Evolutionary conservation across 1,140 invertebrate species (phyloP).

Genomic region (Medauroidea extradentata): DNA sequence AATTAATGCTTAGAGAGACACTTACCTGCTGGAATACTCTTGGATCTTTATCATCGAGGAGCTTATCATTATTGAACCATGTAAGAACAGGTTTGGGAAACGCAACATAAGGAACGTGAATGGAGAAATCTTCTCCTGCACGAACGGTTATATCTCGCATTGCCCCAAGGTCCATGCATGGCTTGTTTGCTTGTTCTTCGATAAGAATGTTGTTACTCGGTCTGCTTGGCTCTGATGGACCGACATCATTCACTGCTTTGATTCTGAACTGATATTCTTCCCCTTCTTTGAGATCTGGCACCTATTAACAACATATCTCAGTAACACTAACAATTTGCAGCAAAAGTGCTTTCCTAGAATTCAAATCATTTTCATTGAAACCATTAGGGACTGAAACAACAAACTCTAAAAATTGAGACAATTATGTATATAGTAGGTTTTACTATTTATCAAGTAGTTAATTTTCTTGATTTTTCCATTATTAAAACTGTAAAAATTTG

Average conservation of each 20-base stretch:
- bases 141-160: slow-evolving; percentile 94
- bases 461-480: too few relatives aligned
- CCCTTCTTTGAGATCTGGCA: slow-evolving; percentile 86
- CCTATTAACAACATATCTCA: slow-evolving; percentile 27
- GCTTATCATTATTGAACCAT: slow-evolving; percentile 85
- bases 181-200: slow-evolving; percentile 95
- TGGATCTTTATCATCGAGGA: slow-evolving; percentile 66
- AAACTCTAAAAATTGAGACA: too few relatives aligned
- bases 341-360: too few relatives aligned
- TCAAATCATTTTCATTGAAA: too few relatives aligned
- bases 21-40: slow-evolving; percentile 69
- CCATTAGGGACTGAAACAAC: too few relatives aligned
- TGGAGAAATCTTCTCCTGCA: slow-evolving; percentile 95
- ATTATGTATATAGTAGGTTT: too few relatives aligned
- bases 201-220: slow-evolving; percentile 79
- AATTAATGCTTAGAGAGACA: too few relatives aligned
- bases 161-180: slow-evolving; percentile 86
- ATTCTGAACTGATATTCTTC: slow-evolving; percentile 95
- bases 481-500: too few relatives aligned
- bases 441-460: too few relatives aligned
- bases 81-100: slow-evolving; percentile 92
- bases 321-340: slow-evolving; percentile 16
- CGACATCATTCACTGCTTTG: slow-evolving; percentile 93
- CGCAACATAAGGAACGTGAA: slow-evolving; percentile 91
- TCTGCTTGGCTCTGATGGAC: slow-evolving; percentile 86